Evolutionary conservation across 92 coral and sea anemone genomes (phyloP).

Genomic region (Palythoa grandiflora): DNA sequence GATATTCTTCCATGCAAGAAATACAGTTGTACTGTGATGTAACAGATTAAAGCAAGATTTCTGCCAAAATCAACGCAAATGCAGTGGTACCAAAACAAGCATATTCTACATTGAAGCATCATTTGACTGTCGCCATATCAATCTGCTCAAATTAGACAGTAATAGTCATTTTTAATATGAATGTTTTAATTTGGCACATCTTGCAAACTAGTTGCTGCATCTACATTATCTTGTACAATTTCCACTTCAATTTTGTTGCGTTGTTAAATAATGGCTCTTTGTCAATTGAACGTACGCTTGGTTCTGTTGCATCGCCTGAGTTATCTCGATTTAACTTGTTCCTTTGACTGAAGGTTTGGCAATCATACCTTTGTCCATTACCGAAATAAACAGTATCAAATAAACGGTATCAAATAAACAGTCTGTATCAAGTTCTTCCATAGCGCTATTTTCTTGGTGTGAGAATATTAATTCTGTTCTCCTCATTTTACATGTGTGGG

Average conservation of each 20-base stretch:
- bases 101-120: neutral
- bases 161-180: conserved; percentile 5
- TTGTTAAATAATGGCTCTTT: neutral
- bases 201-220: neutral
- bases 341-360: neutral
- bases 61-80: neutral
- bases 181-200: neutral
- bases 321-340: neutral
- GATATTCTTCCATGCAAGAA: neutral
- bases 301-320: no score
- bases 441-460: neutral
- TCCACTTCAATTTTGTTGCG: neutral
- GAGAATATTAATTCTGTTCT: neutral
- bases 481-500: neutral
- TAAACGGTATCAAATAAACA: neutral
- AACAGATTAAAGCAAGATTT: neutral
- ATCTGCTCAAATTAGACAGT: neutral
- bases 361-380: neutral
- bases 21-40: neutral
- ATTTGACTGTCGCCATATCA: neutral
- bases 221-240: neutral
- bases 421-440: neutral
- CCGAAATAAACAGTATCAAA: neutral
- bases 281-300: no score
- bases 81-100: neutral